These are phyloP conservation scores for Nezara viridula DNA, from an alignment of 2,888 invertebrate species.

Conservation along the genomic window DNA sequence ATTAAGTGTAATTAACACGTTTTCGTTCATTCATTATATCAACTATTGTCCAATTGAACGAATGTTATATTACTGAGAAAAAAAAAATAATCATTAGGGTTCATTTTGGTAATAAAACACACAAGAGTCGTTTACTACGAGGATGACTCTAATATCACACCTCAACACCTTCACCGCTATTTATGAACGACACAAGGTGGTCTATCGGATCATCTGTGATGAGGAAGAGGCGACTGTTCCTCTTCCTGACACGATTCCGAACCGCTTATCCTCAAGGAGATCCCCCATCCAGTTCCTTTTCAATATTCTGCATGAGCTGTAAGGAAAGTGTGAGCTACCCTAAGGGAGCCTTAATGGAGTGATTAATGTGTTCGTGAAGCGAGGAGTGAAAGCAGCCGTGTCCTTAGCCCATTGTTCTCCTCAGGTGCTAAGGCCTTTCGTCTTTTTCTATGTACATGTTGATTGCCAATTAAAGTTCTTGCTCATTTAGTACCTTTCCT, in stretches of 20 bases:
- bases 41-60: too few species aligned
- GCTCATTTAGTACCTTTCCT: not conserved
- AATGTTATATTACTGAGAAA: too few species aligned
- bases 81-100: too few species aligned
- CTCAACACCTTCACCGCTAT: not conserved
- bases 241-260: conserved; percentile 26
- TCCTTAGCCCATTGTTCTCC: conserved; percentile 2
- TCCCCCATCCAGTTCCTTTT: conserved; percentile 44
- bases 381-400: not conserved
- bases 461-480: not conserved
- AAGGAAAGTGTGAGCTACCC: not conserved
- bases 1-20: too few species aligned
- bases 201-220: not conserved
- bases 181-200: not conserved
- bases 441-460: not conserved
- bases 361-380: conserved; percentile 26
- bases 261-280: conserved; percentile 11
- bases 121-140: too few species aligned
- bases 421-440: not conserved
- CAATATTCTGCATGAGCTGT: conserved; percentile 1
- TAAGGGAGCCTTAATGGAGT: not conserved
- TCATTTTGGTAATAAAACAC: too few species aligned
- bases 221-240: conserved; percentile 34
- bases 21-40: too few species aligned
- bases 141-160: too few species aligned